A percentile compares a stretch with the other conserved stretches of the same genome.
phyloP scores from a whole-genome alignment of 2,797 vertebrate species.

The Rhynchotus rufescens region DNA sequence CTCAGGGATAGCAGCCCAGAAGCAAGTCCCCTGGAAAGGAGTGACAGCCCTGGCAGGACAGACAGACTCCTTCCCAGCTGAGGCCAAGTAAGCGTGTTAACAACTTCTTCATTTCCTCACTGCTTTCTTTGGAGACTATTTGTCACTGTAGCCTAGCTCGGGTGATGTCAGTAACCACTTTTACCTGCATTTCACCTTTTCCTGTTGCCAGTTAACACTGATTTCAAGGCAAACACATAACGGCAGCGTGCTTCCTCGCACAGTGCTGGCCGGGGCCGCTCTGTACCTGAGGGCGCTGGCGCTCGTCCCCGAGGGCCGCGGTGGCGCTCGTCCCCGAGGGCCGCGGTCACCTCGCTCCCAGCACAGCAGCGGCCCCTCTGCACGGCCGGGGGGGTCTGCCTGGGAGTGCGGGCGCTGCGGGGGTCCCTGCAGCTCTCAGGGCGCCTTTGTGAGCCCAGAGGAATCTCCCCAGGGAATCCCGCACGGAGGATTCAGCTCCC shows the following conservation, averaged over 20 bases:
- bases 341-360: too few relatives aligned
- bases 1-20: neutral
- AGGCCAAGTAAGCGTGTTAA: neutral
- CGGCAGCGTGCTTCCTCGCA: neutral
- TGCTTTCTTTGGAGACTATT: neutral
- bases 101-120: neutral
- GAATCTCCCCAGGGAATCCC: neutral
- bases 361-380: too few relatives aligned
- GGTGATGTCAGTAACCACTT: neutral
- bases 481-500: neutral
- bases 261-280: neutral
- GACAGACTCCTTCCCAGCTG: neutral
- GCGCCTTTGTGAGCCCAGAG: neutral
- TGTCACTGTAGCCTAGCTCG: neutral
- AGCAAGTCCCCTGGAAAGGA: neutral
- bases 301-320: neutral
- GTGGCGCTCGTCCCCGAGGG: too few relatives aligned
- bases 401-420: rapidly evolving
- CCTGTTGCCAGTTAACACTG: neutral
- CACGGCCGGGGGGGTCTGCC: neutral
- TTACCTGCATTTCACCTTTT: neutral
- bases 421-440: neutral
- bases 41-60: rapidly evolving
- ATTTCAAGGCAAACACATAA: neutral
- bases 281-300: neutral